Conservation (phyloP, 2,888 invertebrate genomes). For the Cyaniris semiargus region DNA sequence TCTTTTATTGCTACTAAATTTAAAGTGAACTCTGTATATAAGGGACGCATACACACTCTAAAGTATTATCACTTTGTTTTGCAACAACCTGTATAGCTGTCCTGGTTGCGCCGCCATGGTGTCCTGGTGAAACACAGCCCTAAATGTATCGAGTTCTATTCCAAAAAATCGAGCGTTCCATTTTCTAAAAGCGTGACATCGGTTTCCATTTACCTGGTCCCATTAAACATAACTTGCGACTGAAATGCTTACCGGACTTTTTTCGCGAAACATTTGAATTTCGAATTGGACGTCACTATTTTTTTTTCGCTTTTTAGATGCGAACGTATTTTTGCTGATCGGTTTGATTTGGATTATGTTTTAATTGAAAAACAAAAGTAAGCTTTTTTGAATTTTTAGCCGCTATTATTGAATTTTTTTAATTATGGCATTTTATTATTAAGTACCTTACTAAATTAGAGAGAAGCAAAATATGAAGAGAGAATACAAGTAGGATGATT, state of each 20-base stretch:
- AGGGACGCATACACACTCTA: too few species aligned
- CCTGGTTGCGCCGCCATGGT: too few species aligned
- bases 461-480: too few species aligned
- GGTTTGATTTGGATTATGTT: not conserved
- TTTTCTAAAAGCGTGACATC: conserved; percentile 11
- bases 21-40: too few species aligned
- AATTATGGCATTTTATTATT: not conserved
- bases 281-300: not conserved
- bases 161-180: not conserved
- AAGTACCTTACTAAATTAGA: too few species aligned
- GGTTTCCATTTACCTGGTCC: conserved; percentile 19
- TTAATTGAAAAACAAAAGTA: not conserved
- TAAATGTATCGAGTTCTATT: conserved; percentile 20
- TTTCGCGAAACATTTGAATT: not conserved
- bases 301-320: not conserved
- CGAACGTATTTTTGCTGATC: not conserved
- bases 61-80: too few species aligned
- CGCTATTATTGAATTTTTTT: not conserved
- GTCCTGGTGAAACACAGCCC: not conserved
- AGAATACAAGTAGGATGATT: too few species aligned
- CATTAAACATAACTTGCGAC: not conserved
- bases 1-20: too few species aligned
- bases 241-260: conserved; percentile 3
- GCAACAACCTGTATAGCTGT: too few species aligned
- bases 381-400: not conserved